These are phyloP conservation scores for Mastigias papua DNA, from an alignment of 30 jellyfish, hydroid and myxozoan species.

Conservation along the genomic window DNA sequence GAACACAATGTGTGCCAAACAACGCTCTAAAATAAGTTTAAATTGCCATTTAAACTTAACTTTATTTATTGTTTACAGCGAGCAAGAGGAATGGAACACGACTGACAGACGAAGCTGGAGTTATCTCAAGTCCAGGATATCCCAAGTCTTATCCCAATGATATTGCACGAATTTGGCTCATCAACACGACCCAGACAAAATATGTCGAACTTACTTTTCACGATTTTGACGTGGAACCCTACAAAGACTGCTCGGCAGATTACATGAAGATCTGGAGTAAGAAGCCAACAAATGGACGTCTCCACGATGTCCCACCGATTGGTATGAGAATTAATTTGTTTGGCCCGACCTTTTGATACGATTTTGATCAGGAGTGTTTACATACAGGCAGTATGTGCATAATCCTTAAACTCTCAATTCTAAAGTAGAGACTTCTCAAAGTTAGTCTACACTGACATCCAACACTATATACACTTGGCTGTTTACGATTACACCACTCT, in stretches of 20 bases:
- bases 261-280: constrained; percentile 79
- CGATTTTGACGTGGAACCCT: constrained; percentile 95
- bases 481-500: too few relatives aligned
- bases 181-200: constrained; percentile 73
- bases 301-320: constrained; percentile 81
- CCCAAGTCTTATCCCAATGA: constrained; percentile 85
- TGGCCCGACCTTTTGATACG: too few relatives aligned
- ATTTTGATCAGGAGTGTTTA: too few relatives aligned
- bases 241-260: constrained; percentile 81
- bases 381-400: too few relatives aligned
- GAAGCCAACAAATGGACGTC: constrained; percentile 46
- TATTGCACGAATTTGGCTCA: constrained; percentile 87
- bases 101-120: constrained; percentile 76
- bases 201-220: constrained; percentile 82
- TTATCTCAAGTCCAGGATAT: constrained; percentile 81
- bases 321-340: constrained; percentile 63
- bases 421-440: too few relatives aligned
- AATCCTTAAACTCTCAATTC: too few relatives aligned
- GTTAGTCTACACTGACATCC: too few relatives aligned
- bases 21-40: too few relatives aligned
- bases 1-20: too few relatives aligned
- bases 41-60: too few relatives aligned
- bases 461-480: too few relatives aligned
- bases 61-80: constrained; percentile 21
- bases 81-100: constrained; percentile 54